phyloP scores from a whole-genome alignment of 2,888 invertebrate genomes.

The Ormia ochracea region DNA sequence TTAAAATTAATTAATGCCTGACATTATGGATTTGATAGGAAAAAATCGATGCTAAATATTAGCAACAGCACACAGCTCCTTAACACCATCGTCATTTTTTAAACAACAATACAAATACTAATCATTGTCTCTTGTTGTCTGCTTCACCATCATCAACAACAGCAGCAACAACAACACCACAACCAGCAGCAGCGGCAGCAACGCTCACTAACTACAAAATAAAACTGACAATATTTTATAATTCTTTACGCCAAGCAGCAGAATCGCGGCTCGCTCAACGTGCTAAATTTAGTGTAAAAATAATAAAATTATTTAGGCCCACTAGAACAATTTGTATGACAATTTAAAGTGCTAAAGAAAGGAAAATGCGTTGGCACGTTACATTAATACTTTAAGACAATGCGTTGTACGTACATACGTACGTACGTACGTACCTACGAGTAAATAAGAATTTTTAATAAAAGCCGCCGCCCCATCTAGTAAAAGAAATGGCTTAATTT shows the following conservation, averaged over 20 bases:
- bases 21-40: constrained; percentile 63
- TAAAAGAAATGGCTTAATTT: constrained; percentile 52
- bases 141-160: neutral
- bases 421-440: too few species aligned
- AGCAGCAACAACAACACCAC: constrained; percentile 2
- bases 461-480: constrained; percentile 38
- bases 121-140: constrained; percentile 41
- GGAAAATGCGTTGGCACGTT: constrained; percentile 60
- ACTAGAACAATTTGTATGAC: constrained; percentile 48
- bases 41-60: constrained; percentile 61
- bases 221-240: constrained; percentile 49
- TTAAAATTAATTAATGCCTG: constrained; percentile 61
- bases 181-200: neutral
- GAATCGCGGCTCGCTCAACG: neutral
- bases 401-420: neutral
- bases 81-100: constrained; percentile 35
- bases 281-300: constrained; percentile 60
- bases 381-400: constrained; percentile 59
- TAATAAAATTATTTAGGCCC: constrained; percentile 47
- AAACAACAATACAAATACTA: constrained; percentile 39
- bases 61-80: constrained; percentile 22
- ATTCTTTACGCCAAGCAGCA: constrained; percentile 21
- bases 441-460: constrained; percentile 25
- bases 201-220: too few species aligned
- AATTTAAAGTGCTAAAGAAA: constrained; percentile 57